A percentile compares a stretch with the other conserved stretches of the same genome.
Evolutionary conservation across 2,797 vertebrate species (phyloP).

Genomic region (Helostoma temminkii): DNA sequence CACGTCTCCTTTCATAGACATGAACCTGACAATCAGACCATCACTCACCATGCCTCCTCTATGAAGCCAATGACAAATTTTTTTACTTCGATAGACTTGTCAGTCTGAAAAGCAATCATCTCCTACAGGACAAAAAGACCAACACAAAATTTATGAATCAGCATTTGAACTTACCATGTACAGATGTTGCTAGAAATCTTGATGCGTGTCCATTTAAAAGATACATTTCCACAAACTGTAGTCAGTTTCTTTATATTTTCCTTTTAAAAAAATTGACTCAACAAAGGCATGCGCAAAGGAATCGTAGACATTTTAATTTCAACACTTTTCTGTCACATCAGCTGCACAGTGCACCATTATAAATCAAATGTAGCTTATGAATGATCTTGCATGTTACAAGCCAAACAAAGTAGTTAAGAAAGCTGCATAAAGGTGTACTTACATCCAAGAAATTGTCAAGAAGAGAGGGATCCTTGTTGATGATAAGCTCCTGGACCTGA

Average conservation of each 20-base stretch:
- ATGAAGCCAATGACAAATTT: conserved; percentile 97
- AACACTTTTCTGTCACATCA: not conserved
- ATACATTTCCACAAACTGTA: too few species aligned
- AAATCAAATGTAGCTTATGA: not conserved
- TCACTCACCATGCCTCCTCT: conserved; percentile 93
- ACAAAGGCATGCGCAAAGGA: not conserved
- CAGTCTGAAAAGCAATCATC: conserved; percentile 95
- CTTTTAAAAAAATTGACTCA: too few species aligned
- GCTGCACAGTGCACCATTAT: not conserved
- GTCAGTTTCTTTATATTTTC: too few species aligned
- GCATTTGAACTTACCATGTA: not conserved
- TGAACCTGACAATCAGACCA: not conserved
- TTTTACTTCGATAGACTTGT: conserved; percentile 93
- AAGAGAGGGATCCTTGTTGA: conserved; percentile 94
- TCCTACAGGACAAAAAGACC: conserved; percentile 80
- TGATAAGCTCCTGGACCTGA: conserved; percentile 95
- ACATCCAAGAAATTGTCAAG: conserved; percentile 95
- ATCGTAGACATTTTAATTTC: not conserved
- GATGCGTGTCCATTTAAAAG: not conserved
- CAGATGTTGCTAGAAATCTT: not conserved
- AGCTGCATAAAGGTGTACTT: conserved; percentile 68
- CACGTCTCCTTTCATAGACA: not conserved
- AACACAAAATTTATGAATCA: not conserved
- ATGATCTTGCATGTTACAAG: not conserved
- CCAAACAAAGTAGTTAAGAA: not conserved